phyloP scores from a whole-genome alignment of 2,797 vertebrate genomes.

The Clamator glandarius region DNA sequence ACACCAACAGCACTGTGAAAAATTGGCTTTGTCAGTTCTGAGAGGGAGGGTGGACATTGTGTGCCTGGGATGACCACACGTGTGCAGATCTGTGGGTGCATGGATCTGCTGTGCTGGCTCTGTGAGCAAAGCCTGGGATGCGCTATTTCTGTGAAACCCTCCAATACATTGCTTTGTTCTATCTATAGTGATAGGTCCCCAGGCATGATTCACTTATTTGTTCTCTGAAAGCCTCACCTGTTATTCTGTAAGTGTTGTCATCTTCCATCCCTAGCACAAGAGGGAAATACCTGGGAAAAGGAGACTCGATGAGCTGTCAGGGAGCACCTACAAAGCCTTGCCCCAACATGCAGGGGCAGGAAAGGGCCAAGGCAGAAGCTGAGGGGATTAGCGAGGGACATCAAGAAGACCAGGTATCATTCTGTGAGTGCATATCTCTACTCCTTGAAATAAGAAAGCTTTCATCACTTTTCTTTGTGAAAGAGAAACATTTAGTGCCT shows the following conservation, averaged over 20 bases:
- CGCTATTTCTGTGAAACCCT: not conserved
- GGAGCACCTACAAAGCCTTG: not conserved
- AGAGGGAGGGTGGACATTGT: fast-evolving
- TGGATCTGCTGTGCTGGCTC: not conserved
- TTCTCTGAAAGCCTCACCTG: not conserved
- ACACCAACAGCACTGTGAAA: not conserved
- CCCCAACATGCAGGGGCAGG: not conserved
- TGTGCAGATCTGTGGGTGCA: fast-evolving
- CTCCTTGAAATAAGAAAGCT: not conserved
- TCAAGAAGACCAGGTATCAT: not conserved
- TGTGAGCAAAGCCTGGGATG: not conserved
- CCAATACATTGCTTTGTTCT: not conserved
- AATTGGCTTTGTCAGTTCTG: not conserved
- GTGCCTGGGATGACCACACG: fast-evolving
- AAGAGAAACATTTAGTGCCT: not conserved
- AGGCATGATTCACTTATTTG: not conserved
- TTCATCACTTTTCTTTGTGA: not conserved
- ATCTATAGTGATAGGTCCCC: not conserved
- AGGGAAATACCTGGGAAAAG: not conserved
- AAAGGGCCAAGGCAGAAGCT: fast-evolving
- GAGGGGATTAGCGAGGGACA: not conserved
- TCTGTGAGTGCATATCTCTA: not conserved
- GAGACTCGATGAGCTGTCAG: not conserved
- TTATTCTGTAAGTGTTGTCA: not conserved
- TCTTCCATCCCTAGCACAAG: not conserved